Conservation (phyloP, 2,113 vertebrate species). For the Spilogale gracilis region DNA sequence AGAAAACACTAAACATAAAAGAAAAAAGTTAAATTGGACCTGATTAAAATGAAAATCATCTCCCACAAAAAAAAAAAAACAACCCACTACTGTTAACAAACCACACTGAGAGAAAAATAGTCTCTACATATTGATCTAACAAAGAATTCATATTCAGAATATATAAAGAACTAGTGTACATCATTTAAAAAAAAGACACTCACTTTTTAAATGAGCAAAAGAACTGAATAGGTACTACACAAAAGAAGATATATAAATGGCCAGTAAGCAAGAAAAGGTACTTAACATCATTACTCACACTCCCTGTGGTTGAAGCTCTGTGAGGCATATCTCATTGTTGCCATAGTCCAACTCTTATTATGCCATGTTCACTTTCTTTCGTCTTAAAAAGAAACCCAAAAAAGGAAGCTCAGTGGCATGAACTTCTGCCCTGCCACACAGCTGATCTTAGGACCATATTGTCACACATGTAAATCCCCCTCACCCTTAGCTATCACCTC, state of each 20-base stretch:
- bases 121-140: neutral
- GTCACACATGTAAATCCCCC: neutral
- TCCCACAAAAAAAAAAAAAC: neutral
- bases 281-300: neutral
- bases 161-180: neutral
- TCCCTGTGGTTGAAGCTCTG: neutral
- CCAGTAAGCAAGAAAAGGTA: neutral
- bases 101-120: neutral
- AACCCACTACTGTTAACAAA: neutral
- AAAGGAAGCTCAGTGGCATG: neutral
- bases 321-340: neutral
- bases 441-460: neutral
- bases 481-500: neutral
- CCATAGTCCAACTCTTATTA: neutral
- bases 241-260: neutral
- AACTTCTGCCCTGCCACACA: neutral
- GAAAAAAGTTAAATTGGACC: neutral
- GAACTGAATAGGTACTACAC: neutral
- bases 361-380: neutral
- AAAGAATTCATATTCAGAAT: neutral
- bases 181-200: neutral
- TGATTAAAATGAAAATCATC: neutral
- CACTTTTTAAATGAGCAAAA: neutral
- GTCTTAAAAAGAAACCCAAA: neutral
- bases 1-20: neutral